A percentile compares a stretch with the other conserved stretches of the same genome.
Evolutionary conservation across 2,888 invertebrate genomes (phyloP).

Genomic region (Neocrepidodera transversa): DNA sequence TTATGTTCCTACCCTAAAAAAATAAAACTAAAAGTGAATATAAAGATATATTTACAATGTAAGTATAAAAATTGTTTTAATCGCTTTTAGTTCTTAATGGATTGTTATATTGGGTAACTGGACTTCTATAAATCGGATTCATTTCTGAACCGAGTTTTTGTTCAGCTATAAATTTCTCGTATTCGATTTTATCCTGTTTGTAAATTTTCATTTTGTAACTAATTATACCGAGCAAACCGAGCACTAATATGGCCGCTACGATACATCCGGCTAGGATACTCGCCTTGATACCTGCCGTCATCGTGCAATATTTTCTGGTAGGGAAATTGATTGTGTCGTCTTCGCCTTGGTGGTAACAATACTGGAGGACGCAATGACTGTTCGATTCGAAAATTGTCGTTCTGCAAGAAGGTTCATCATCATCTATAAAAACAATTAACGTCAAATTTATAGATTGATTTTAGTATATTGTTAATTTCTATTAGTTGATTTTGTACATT

Average conservation of each 20-base stretch:
- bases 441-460: too few relatives aligned
- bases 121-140: slow-evolving; percentile 67
- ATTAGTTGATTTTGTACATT: too few relatives aligned
- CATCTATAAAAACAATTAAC: too few relatives aligned
- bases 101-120: slow-evolving; percentile 46
- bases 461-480: too few relatives aligned
- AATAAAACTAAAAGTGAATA: neutral
- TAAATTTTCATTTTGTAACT: slow-evolving; percentile 36
- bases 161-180: slow-evolving; percentile 32
- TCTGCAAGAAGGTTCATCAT: slow-evolving; percentile 4
- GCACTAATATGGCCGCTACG: slow-evolving; percentile 28
- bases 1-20: neutral
- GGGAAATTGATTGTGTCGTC: slow-evolving; percentile 27
- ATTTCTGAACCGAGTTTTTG: slow-evolving; percentile 30
- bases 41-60: neutral
- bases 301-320: slow-evolving; percentile 29
- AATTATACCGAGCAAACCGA: slow-evolving; percentile 35
- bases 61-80: neutral
- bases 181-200: slow-evolving; percentile 40
- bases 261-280: slow-evolving; percentile 20
- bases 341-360: slow-evolving; percentile 36
- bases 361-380: slow-evolving; percentile 34
- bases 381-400: slow-evolving; percentile 20
- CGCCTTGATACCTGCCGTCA: slow-evolving; percentile 33
- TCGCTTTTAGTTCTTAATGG: slow-evolving; percentile 40